Evolutionary conservation across 2,797 vertebrate genomes (phyloP).

Genomic region (Nyctalus aviator): DNA sequence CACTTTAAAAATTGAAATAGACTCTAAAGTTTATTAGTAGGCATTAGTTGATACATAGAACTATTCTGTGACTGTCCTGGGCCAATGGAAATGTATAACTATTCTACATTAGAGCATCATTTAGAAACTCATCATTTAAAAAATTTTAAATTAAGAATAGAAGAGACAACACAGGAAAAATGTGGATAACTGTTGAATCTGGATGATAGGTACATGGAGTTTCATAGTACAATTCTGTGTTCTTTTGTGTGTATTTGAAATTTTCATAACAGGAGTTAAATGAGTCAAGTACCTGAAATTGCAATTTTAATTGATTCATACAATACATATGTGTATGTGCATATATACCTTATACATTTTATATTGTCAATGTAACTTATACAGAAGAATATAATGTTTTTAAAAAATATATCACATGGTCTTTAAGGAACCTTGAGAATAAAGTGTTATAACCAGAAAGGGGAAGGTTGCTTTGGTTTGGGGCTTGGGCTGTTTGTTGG

Average conservation of each 20-base stretch:
- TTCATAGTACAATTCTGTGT: not conserved
- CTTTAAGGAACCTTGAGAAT: not conserved
- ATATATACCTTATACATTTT: not conserved
- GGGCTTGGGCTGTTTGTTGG: not conserved
- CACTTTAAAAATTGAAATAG: not conserved
- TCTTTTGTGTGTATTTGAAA: conserved; percentile 2
- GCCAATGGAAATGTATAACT: not conserved
- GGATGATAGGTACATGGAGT: not conserved
- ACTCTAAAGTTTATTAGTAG: not conserved
- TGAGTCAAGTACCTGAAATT: not conserved
- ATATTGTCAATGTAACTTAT: not conserved
- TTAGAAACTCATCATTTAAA: not conserved
- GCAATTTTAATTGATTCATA: not conserved
- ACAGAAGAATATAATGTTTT: not conserved
- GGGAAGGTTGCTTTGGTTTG: not conserved
- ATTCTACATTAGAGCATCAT: not conserved
- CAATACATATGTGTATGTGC: not conserved
- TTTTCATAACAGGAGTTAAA: conserved; percentile 18
- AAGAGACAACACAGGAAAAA: not conserved
- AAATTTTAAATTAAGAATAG: not conserved
- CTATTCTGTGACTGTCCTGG: not conserved
- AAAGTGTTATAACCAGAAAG: not conserved
- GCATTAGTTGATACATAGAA: not conserved
- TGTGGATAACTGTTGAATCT: not conserved
- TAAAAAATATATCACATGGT: not conserved